Conservation (phyloP, 1,140 invertebrate genomes). For the Drosophila malerkotliana region DNA sequence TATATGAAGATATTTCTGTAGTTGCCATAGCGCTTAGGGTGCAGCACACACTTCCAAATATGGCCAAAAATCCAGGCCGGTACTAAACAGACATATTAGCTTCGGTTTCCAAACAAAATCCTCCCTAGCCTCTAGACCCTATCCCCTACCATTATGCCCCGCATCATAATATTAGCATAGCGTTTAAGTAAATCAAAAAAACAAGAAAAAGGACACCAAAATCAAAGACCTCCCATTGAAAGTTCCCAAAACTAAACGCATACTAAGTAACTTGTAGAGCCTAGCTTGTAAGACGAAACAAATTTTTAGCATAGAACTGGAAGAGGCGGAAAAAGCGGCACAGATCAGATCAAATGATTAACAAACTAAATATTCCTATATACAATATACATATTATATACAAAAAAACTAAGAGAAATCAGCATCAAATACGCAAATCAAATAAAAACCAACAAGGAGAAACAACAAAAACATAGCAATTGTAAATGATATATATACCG, state of each 20-base stretch:
- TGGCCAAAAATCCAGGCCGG: constrained; percentile 42
- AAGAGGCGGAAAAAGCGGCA: constrained; percentile 19
- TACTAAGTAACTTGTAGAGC: constrained; percentile 61
- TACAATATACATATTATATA: constrained; percentile 70
- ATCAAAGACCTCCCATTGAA: constrained; percentile 79
- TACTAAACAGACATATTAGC: constrained; percentile 43
- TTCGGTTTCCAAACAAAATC: constrained; percentile 61
- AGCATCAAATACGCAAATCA: constrained; percentile 68
- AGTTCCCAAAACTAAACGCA: constrained; percentile 72
- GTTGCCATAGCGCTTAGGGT: constrained; percentile 57
- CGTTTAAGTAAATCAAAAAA: constrained; percentile 7
- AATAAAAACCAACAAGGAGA: constrained; percentile 54
- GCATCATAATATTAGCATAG: not conserved
- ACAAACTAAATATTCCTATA: constrained; percentile 82
- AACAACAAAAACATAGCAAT: constrained; percentile 69
- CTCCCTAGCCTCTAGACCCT: constrained; percentile 1
- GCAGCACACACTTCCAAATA: constrained; percentile 42
- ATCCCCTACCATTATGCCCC: not conserved
- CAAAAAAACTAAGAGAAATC: constrained; percentile 22
- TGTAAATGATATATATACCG: constrained; percentile 69
- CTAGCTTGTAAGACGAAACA: constrained; percentile 56
- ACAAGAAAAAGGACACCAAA: constrained; percentile 36
- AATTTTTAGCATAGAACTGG: constrained; percentile 44
- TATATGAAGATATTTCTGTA: constrained; percentile 50
- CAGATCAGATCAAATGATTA: constrained; percentile 50